Percentiles rank a stretch among this genome's conserved stretches.
Evolutionary conservation across 2,113 vertebrate genomes (phyloP).

Genomic region (Ailurus styani): DNA sequence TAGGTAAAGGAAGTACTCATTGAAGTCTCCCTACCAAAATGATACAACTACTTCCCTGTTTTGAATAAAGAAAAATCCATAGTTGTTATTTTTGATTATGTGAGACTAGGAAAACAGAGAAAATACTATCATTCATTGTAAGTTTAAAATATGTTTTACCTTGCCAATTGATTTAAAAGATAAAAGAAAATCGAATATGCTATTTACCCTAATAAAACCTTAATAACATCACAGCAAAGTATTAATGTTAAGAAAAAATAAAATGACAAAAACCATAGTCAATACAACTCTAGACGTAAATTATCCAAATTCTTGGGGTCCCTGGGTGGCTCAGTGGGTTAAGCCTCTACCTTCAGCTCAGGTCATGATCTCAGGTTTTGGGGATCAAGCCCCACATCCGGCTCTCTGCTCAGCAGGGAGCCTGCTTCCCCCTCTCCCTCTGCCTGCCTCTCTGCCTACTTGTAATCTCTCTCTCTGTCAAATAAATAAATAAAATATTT

Average conservation of each 20-base stretch:
- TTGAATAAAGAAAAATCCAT: neutral
- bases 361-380: no score
- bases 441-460: no score
- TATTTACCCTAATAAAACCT: neutral
- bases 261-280: neutral
- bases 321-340: no score
- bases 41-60: neutral
- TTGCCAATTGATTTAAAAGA: neutral
- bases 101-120: neutral
- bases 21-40: neutral
- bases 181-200: neutral
- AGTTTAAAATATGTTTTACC: neutral
- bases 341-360: no score
- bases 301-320: neutral
- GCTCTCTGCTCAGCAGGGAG: no score
- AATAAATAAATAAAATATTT: no score
- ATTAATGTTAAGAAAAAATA: neutral
- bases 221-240: neutral
- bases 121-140: neutral
- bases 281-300: neutral
- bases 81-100: neutral
- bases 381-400: no score
- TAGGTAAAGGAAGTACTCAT: neutral
- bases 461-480: no score
- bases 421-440: no score